Evolutionary conservation across 2,113 vertebrate species (phyloP).

Genomic region (Boulengeromyrus knoepffleri): DNA sequence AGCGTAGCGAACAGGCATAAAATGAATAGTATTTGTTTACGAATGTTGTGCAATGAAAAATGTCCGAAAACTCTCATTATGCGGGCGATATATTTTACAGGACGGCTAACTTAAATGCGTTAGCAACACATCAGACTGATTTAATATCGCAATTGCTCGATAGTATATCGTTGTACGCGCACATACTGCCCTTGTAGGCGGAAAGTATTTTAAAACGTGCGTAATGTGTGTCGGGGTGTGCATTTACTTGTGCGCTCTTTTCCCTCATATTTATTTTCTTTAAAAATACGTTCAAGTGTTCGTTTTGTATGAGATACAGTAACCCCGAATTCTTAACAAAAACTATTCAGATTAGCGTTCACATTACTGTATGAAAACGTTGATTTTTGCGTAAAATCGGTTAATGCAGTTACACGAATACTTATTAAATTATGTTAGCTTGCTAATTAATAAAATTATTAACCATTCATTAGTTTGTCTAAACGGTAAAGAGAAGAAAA

Average conservation of each 20-base stretch:
- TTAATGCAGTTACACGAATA: not conserved
- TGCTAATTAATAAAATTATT: constrained; percentile 1
- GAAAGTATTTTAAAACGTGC: not conserved
- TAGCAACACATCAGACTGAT: not conserved
- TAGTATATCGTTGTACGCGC: not conserved
- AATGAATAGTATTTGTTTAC: not conserved
- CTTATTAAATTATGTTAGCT: not conserved
- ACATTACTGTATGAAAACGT: not conserved
- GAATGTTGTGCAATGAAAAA: not conserved
- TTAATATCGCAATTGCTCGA: not conserved
- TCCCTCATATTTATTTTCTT: not conserved
- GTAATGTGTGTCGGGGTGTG: not conserved
- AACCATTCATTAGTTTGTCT: not conserved
- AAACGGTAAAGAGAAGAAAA: not conserved
- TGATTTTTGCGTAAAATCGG: not conserved
- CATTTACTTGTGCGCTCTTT: not conserved
- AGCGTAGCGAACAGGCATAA: not conserved
- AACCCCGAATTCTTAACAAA: not conserved
- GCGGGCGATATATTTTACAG: not conserved
- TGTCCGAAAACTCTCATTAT: not conserved
- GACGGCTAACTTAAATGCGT: not conserved
- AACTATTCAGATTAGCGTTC: not conserved
- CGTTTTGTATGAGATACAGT: not conserved
- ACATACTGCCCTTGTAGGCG: not conserved
- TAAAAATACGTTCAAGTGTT: not conserved